Conservation (phyloP, 1,140 invertebrate genomes). For the Brachionus plicatilis region DNA sequence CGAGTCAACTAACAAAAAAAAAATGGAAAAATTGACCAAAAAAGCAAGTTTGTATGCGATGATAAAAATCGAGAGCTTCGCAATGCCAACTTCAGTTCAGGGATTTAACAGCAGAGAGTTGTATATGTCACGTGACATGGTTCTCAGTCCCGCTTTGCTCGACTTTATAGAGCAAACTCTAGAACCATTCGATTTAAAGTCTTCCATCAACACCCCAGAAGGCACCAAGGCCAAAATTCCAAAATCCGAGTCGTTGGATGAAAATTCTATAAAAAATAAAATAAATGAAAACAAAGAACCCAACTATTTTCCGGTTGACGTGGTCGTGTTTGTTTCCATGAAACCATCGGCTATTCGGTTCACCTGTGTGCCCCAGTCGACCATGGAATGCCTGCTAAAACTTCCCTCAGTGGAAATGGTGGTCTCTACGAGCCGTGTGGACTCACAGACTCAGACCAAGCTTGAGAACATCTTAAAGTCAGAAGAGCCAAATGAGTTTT, state of each 20-base stretch:
- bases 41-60: slow-evolving; percentile 39
- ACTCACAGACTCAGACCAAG: not conserved
- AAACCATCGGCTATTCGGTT: slow-evolving; percentile 83
- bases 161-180: slow-evolving; percentile 68
- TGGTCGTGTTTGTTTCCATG: slow-evolving; percentile 96
- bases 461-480: slow-evolving; percentile 1
- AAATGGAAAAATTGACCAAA: slow-evolving; percentile 42
- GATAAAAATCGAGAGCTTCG: slow-evolving; percentile 62
- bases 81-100: slow-evolving; percentile 54
- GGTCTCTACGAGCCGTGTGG: slow-evolving; percentile 56
- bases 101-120: not conserved
- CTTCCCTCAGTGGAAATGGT: slow-evolving; percentile 79
- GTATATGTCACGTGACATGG: slow-evolving; percentile 50
- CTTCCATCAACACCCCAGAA: not conserved
- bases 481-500: slow-evolving; percentile 10
- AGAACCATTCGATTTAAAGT: slow-evolving; percentile 60
- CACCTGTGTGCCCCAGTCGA: slow-evolving; percentile 85
- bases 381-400: slow-evolving; percentile 91
- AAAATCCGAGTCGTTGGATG: not conserved
- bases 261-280: slow-evolving; percentile 42
- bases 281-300: slow-evolving; percentile 46
- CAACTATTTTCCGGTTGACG: slow-evolving; percentile 94
- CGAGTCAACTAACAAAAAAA: slow-evolving; percentile 48
- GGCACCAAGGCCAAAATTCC: not conserved
- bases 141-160: slow-evolving; percentile 54